phyloP scores from a whole-genome alignment of 2,113 vertebrate genomes.

The Corythoichthys intestinalis region DNA sequence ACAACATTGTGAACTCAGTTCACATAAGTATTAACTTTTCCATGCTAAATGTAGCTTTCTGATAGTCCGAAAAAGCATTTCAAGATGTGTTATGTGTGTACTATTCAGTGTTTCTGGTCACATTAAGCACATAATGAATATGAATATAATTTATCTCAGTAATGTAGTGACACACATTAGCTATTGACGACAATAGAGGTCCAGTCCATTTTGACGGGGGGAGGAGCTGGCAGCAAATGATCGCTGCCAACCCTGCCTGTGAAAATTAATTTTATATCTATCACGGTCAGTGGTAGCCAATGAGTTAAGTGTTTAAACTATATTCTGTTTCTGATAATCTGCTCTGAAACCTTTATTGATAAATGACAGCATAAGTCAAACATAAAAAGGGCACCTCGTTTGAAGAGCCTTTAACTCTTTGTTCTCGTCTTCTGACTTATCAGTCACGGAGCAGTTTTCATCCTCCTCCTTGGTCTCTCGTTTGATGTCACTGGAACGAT shows the following conservation, averaged over 20 bases:
- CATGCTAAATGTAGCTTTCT: slow-evolving; percentile 1
- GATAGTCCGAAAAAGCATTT: slow-evolving; percentile 4
- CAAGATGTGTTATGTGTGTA: neutral
- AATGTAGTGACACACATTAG: neutral
- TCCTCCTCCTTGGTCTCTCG: slow-evolving; percentile 89
- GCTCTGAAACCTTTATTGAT: slow-evolving; percentile 4
- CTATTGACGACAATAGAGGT: too few relatives aligned
- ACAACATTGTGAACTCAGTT: slow-evolving; percentile 57
- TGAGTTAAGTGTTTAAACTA: too few relatives aligned
- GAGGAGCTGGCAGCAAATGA: too few relatives aligned
- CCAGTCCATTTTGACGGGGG: too few relatives aligned
- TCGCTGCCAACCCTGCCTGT: too few relatives aligned
- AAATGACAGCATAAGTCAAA: neutral
- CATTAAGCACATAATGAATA: neutral
- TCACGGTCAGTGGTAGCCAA: too few relatives aligned
- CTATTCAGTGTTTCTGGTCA: neutral
- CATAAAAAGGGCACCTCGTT: slow-evolving; percentile 78
- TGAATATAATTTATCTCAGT: neutral
- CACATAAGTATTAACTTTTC: slow-evolving; percentile 11
- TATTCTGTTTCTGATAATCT: neutral
- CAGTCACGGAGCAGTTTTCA: slow-evolving; percentile 80
- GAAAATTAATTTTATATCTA: too few relatives aligned
- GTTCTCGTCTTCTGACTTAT: slow-evolving; percentile 89
- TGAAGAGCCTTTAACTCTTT: slow-evolving; percentile 81
- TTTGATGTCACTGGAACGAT: slow-evolving; percentile 80